Conservation (phyloP, 2,888 invertebrate species). For the Eupithecia abbreviata region DNA sequence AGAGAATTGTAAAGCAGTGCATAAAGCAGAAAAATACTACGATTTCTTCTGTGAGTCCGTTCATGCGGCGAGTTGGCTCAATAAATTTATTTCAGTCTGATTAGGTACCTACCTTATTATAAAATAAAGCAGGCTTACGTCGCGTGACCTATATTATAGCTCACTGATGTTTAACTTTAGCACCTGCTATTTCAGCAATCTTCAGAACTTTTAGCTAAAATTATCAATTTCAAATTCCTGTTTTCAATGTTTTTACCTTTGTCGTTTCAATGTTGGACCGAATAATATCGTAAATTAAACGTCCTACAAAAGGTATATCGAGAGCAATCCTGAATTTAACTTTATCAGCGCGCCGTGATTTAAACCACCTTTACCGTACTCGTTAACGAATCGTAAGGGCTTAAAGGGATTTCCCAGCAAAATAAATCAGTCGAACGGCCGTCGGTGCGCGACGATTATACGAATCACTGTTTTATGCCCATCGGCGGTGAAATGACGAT, state of each 20-base stretch:
- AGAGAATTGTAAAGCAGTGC: not conserved
- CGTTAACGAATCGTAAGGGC: constrained; percentile 55
- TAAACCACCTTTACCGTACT: constrained; percentile 48
- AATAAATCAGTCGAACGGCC: constrained; percentile 50
- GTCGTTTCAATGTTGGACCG: not conserved
- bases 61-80: constrained; percentile 35
- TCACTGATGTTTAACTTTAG: not conserved
- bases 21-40: not conserved
- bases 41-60: not conserved
- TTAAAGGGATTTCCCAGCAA: constrained; percentile 55
- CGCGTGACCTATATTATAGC: not conserved
- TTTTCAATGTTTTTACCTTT: not conserved
- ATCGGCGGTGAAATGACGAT: constrained; percentile 11
- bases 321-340: constrained; percentile 36
- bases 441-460: constrained; percentile 39
- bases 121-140: constrained; percentile 47
- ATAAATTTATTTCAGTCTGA: constrained; percentile 61
- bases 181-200: not conserved
- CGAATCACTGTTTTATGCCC: constrained; percentile 40
- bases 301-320: constrained; percentile 33
- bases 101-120: constrained; percentile 49
- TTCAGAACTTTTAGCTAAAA: not conserved
- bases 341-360: constrained; percentile 24
- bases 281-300: constrained; percentile 7
- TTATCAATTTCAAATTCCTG: not conserved